These are phyloP conservation scores for Tholera decimalis DNA, from an alignment of 2,888 invertebrate species.

Conservation along the genomic window DNA sequence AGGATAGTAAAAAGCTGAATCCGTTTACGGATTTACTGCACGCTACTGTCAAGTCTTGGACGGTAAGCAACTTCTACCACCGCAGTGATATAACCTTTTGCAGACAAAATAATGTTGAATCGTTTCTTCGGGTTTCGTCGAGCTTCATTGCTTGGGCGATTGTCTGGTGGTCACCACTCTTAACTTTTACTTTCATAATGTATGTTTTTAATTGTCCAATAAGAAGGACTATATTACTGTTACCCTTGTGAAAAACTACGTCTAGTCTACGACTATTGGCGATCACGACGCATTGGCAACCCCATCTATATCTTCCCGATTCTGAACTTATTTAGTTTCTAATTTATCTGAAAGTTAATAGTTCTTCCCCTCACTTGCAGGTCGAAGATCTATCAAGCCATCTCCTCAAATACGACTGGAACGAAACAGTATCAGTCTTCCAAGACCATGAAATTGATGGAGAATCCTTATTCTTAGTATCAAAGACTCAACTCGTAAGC, in stretches of 20 bases:
- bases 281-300: neutral
- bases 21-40: constrained; percentile 76
- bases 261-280: no score
- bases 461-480: constrained; percentile 82
- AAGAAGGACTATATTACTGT: no score
- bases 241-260: no score
- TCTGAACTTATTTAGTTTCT: neutral
- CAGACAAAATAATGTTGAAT: neutral
- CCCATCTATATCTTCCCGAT: neutral
- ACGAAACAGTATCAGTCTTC: constrained; percentile 78
- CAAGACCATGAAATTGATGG: constrained; percentile 87
- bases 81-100: neutral
- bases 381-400: constrained; percentile 76
- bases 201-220: no score
- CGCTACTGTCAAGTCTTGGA: constrained; percentile 79
- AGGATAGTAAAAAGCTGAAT: constrained; percentile 53
- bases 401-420: constrained; percentile 78
- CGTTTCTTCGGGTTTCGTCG: neutral
- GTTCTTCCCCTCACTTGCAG: constrained; percentile 60
- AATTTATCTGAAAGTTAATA: neutral
- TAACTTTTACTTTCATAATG: no score
- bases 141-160: neutral
- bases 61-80: constrained; percentile 69
- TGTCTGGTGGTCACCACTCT: neutral
- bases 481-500: constrained; percentile 78